Percentiles rank a stretch among this genome's conserved stretches.
These are phyloP conservation scores for Cinclus cinclus DNA, from an alignment of 2,113 vertebrate genomes.

Conservation along the genomic window DNA sequence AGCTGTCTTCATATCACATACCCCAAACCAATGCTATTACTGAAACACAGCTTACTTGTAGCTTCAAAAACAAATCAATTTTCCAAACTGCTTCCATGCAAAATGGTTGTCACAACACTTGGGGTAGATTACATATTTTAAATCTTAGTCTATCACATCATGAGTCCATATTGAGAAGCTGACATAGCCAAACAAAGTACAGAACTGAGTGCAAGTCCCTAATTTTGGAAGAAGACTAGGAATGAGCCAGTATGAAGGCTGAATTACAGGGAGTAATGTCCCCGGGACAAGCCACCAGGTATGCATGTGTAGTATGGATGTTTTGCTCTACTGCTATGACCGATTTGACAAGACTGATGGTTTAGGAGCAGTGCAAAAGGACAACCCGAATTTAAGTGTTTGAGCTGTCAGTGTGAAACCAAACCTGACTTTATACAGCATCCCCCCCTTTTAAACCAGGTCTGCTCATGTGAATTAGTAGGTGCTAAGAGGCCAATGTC, in stretches of 20 bases:
- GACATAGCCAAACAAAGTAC: background rate
- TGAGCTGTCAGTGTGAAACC: background rate
- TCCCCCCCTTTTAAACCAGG: background rate
- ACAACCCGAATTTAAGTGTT: background rate
- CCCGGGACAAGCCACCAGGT: background rate
- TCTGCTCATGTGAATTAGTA: background rate
- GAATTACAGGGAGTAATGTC: background rate
- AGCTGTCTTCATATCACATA: background rate
- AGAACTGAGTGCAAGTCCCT: background rate
- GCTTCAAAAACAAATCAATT: background rate
- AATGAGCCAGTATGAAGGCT: background rate
- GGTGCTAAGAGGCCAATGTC: background rate
- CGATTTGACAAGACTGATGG: background rate
- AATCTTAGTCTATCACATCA: background rate
- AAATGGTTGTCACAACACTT: background rate
- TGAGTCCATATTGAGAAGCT: background rate
- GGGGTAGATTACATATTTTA: background rate
- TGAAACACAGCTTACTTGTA: background rate
- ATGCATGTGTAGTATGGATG: background rate
- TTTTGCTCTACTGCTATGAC: background rate
- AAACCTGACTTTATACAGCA: background rate
- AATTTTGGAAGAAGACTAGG: background rate
- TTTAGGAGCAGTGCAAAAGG: background rate
- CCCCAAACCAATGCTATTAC: background rate
- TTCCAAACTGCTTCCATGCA: background rate